Evolutionary conservation across 2,888 invertebrate species (phyloP).

Genomic region (Eilema depressum): DNA sequence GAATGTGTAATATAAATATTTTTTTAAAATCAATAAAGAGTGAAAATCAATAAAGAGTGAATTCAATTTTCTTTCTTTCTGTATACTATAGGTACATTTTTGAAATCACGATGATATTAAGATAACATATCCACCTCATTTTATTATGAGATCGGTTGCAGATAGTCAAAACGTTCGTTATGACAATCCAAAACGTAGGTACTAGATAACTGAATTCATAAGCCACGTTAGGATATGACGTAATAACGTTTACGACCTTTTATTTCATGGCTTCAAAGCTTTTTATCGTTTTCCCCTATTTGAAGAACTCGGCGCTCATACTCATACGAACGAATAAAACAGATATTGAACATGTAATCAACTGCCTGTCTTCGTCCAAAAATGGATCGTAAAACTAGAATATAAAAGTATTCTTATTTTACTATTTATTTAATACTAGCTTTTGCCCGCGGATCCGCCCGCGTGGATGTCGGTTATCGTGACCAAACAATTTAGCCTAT

Average conservation of each 20-base stretch:
- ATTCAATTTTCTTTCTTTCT: no score
- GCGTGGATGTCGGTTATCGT: no score
- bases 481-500: no score
- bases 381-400: slow-evolving; percentile 10
- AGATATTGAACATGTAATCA: slow-evolving; percentile 15
- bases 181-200: background rate
- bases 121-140: no score
- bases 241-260: slow-evolving; percentile 15
- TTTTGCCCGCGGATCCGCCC: no score
- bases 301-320: slow-evolving; percentile 9
- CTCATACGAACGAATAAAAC: slow-evolving; percentile 17
- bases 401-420: background rate
- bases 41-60: no score
- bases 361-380: slow-evolving; percentile 4
- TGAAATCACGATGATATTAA: no score
- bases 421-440: background rate
- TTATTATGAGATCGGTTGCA: background rate
- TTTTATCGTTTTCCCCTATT: slow-evolving; percentile 20
- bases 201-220: slow-evolving; percentile 11
- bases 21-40: slow-evolving; percentile 87
- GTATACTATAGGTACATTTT: no score
- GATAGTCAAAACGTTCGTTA: background rate
- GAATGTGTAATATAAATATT: slow-evolving; percentile 86
- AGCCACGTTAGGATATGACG: slow-evolving; percentile 5
- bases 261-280: slow-evolving; percentile 15